phyloP scores from a whole-genome alignment of 1,140 invertebrate genomes.

The Drosophila parvula region DNA sequence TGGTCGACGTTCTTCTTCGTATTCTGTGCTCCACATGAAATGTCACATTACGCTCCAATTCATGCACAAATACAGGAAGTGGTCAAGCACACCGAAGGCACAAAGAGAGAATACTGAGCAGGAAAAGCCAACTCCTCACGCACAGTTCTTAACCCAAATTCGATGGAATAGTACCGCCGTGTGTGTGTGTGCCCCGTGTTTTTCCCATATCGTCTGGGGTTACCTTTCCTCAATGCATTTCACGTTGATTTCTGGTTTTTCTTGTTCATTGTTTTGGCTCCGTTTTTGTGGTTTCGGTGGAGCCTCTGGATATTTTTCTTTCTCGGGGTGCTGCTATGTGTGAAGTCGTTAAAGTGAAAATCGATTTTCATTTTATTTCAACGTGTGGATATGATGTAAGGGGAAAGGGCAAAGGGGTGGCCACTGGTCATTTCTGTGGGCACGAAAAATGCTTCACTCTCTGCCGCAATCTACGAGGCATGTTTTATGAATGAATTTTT shows the following conservation, averaged over 20 bases:
- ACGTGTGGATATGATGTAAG: constrained; percentile 38
- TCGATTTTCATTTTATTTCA: constrained; percentile 75
- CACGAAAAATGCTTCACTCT: constrained; percentile 62
- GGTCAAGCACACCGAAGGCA: constrained; percentile 50
- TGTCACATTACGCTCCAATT: constrained; percentile 80
- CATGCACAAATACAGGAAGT: constrained; percentile 72
- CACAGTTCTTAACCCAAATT: constrained; percentile 73
- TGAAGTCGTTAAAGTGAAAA: constrained; percentile 83
- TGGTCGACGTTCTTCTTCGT: constrained; percentile 6
- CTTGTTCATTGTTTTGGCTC: constrained; percentile 59
- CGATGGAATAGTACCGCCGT: constrained; percentile 18
- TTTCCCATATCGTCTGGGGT: constrained; percentile 36
- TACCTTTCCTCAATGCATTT: constrained; percentile 58
- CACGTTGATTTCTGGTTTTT: constrained; percentile 57
- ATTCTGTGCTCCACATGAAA: constrained; percentile 59
- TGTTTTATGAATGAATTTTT: constrained; percentile 82
- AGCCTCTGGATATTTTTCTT: constrained; percentile 56
- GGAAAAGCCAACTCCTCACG: constrained; percentile 23
- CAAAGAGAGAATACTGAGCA: constrained; percentile 21
- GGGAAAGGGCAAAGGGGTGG: background rate
- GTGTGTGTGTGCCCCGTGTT: background rate
- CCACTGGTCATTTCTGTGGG: constrained; percentile 47
- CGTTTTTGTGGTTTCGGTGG: constrained; percentile 68
- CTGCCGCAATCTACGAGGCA: constrained; percentile 69
- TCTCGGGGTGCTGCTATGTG: constrained; percentile 59